These are phyloP conservation scores for Pyrocephalus nanus DNA, from an alignment of 2,797 vertebrate genomes.

Conservation along the genomic window DNA sequence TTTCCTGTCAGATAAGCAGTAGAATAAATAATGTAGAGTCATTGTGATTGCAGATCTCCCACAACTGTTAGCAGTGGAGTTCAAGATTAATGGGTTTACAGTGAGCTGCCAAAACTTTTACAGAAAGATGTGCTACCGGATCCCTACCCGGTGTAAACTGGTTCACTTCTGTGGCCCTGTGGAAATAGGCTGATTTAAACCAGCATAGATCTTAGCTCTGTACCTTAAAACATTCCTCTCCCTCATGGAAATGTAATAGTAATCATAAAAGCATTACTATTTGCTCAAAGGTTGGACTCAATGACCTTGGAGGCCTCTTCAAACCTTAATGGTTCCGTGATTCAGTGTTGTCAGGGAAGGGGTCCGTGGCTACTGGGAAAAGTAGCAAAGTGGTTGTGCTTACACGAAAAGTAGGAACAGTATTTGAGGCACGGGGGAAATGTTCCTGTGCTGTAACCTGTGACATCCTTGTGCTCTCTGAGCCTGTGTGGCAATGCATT, in stretches of 20 bases:
- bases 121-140: not conserved
- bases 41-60: not conserved
- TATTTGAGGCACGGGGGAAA: not conserved
- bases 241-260: not conserved
- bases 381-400: not conserved
- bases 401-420: not conserved
- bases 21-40: slow-evolving; percentile 26
- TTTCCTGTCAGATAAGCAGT: slow-evolving; percentile 50
- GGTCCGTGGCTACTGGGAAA: not conserved
- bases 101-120: not conserved
- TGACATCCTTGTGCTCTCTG: not conserved
- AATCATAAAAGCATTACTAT: not conserved
- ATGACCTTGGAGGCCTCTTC: not conserved
- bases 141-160: not conserved
- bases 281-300: not conserved
- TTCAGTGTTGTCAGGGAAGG: not conserved
- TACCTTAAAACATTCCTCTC: not conserved
- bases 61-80: not conserved
- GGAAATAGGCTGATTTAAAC: not conserved
- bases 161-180: not conserved
- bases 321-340: not conserved
- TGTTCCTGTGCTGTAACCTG: not conserved
- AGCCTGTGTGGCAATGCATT: not conserved
- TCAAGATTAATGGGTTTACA: slow-evolving; percentile 44
- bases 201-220: not conserved